Percentiles rank a stretch among this genome's conserved stretches.
These are phyloP conservation scores for Cettia cetti DNA, from an alignment of 2,113 vertebrate genomes.

Conservation along the genomic window DNA sequence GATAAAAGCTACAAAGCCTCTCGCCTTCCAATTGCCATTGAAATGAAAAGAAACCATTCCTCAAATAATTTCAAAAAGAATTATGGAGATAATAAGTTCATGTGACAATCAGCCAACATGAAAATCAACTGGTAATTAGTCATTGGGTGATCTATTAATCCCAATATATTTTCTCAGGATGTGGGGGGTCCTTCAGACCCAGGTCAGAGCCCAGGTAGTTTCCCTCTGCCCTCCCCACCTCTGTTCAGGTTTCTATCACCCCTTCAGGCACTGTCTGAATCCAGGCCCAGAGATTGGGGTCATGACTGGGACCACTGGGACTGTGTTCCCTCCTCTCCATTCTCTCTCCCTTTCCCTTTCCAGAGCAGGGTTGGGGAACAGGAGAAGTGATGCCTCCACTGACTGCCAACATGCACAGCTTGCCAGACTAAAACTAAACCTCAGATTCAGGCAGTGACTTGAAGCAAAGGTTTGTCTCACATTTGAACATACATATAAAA, in stretches of 20 bases:
- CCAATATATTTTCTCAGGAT: not conserved
- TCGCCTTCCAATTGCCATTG: not conserved
- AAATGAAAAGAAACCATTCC: not conserved
- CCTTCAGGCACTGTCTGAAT: not conserved
- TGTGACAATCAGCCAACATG: not conserved
- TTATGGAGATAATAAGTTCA: not conserved
- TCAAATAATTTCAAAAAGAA: not conserved
- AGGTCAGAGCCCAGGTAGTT: not conserved
- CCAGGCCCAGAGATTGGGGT: not conserved
- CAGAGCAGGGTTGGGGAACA: not conserved
- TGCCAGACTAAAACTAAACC: not conserved
- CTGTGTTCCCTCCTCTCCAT: not conserved
- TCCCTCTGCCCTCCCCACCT: not conserved
- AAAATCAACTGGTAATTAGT: not conserved
- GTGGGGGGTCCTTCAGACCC: not conserved
- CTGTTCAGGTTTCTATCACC: not conserved
- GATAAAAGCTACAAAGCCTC: not conserved
- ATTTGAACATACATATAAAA: not conserved
- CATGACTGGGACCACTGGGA: not conserved
- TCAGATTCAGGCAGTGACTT: not conserved
- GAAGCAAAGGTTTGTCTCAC: conserved; percentile 6
- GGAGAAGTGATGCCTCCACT: not conserved
- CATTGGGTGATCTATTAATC: not conserved
- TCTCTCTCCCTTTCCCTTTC: not conserved
- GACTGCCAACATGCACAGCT: not conserved